Evolutionary conservation across 2,797 vertebrate genomes (phyloP).

Genomic region (Esox masquinongy): DNA sequence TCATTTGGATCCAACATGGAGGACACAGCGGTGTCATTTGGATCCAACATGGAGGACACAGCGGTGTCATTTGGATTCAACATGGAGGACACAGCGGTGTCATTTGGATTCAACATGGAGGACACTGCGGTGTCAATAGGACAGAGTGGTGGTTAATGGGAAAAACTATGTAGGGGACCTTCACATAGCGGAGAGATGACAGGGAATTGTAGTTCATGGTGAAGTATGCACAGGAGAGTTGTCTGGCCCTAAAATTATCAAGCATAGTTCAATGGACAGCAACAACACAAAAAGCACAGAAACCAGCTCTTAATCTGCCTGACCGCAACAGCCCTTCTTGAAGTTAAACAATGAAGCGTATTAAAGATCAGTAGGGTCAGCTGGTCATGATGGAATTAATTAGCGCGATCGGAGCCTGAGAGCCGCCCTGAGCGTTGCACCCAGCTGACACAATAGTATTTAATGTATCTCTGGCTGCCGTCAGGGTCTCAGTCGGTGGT

Average conservation of each 20-base stretch:
- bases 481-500: conserved; percentile 8
- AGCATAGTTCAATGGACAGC: background rate
- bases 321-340: background rate
- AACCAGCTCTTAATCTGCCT: background rate
- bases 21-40: no score
- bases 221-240: background rate
- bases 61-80: no score
- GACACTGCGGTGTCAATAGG: background rate
- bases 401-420: background rate
- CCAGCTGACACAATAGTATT: background rate
- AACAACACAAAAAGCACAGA: background rate
- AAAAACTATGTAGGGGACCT: background rate
- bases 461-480: background rate
- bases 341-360: background rate
- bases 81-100: no score
- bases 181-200: background rate
- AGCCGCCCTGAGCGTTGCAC: background rate
- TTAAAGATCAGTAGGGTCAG: background rate
- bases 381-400: background rate
- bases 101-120: no score
- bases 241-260: no score
- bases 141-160: background rate
- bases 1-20: no score
- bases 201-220: background rate
- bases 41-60: no score